A percentile compares a stretch with the other conserved stretches of the same genome.
These are phyloP conservation scores for Tetrapedia diversipes DNA, from an alignment of 2,888 invertebrate genomes.

Conservation along the genomic window DNA sequence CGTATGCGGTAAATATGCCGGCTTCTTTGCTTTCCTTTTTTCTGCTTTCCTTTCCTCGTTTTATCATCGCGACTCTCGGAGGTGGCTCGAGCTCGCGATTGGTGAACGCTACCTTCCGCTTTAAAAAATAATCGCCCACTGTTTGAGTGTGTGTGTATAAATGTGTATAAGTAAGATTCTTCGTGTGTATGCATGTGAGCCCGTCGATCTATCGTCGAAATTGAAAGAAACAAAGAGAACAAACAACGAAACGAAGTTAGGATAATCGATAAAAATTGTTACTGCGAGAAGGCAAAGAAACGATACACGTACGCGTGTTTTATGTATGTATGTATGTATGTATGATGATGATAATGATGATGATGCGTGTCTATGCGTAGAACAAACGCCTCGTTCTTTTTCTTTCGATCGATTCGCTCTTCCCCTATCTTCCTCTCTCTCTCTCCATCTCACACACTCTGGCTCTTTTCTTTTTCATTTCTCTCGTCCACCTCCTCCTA, in stretches of 20 bases:
- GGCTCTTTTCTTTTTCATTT: background rate
- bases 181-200: conserved; percentile 2
- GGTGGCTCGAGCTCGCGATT: conserved; percentile 57
- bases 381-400: conserved; percentile 30
- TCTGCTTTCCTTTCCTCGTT: conserved; percentile 5
- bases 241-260: background rate
- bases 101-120: conserved; percentile 16
- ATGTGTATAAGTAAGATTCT: background rate
- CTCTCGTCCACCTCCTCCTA: conserved; percentile 48
- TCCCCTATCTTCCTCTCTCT: no score
- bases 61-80: conserved; percentile 71
- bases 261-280: background rate
- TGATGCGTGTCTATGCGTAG: conserved; percentile 3
- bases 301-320: conserved; percentile 8
- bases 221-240: background rate
- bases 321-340: conserved; percentile 3
- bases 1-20: conserved; percentile 10
- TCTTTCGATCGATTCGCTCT: conserved; percentile 14
- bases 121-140: background rate
- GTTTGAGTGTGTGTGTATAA: background rate
- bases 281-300: conserved; percentile 7
- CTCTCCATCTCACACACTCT: no score
- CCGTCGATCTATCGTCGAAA: conserved; percentile 20
- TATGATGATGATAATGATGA: no score
- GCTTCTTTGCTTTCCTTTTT: background rate